Conservation (phyloP, 2,888 invertebrate genomes). For the Nomada goodeniana region DNA sequence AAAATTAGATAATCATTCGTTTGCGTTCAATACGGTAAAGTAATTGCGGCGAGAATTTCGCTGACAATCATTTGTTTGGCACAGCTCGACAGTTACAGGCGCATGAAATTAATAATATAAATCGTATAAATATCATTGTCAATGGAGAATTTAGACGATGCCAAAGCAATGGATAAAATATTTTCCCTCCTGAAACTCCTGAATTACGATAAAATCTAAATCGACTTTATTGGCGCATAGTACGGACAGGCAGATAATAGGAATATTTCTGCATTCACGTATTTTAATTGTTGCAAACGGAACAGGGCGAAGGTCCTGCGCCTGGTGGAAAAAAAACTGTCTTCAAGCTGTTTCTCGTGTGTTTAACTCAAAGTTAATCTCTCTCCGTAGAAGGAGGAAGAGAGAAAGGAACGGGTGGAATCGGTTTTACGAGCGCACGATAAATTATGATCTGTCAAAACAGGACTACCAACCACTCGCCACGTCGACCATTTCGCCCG, state of each 20-base stretch:
- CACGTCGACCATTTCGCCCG: conserved; percentile 66
- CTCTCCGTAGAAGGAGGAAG: conserved; percentile 37
- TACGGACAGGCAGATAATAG: too few species aligned
- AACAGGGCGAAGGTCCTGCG: background rate
- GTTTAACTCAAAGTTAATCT: conserved; percentile 47
- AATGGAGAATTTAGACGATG: too few species aligned
- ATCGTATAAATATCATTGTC: too few species aligned
- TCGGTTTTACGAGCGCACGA: conserved; percentile 76
- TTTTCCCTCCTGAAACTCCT: too few species aligned
- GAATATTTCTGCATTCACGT: background rate
- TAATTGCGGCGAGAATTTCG: too few species aligned
- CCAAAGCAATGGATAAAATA: too few species aligned
- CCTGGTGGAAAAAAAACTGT: background rate
- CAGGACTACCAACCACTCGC: conserved; percentile 75
- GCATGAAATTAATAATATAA: too few species aligned
- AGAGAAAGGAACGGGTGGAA: conserved; percentile 65
- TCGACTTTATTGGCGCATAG: too few species aligned
- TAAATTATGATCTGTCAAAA: conserved; percentile 80
- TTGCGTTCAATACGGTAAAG: too few species aligned
- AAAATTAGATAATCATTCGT: background rate
- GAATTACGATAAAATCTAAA: too few species aligned
- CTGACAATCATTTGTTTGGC: too few species aligned
- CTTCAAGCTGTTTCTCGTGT: conserved; percentile 3
- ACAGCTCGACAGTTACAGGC: too few species aligned
- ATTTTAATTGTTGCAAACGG: background rate